These are phyloP conservation scores for Sipha flava DNA, from an alignment of 1,140 invertebrate species.

Conservation along the genomic window DNA sequence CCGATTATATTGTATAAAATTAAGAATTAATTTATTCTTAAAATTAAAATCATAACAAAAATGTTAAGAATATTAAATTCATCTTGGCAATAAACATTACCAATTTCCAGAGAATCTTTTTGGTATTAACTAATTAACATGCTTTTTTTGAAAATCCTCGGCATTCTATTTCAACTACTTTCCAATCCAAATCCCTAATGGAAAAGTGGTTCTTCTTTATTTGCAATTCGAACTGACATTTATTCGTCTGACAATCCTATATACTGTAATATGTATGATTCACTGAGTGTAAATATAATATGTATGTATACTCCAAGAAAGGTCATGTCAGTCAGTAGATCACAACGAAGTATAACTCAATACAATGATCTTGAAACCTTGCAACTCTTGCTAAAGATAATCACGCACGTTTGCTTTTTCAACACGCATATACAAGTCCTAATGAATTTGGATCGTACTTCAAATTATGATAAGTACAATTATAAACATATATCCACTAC, in stretches of 20 bases:
- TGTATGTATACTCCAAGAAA: not conserved
- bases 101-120: too few species aligned
- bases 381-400: not conserved
- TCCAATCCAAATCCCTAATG: not conserved
- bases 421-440: not conserved
- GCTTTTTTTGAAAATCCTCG: not conserved
- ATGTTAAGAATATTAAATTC: too few species aligned
- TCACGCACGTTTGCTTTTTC: not conserved
- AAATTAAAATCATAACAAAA: too few species aligned
- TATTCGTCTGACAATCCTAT: not conserved
- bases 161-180: conserved; percentile 2
- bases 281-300: not conserved
- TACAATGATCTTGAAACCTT: not conserved
- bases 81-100: too few species aligned
- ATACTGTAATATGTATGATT: not conserved
- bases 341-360: not conserved
- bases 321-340: conserved; percentile 29
- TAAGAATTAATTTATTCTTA: too few species aligned
- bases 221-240: not conserved
- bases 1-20: too few species aligned
- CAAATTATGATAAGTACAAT: too few species aligned
- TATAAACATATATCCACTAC: not conserved
- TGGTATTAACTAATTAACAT: not conserved
- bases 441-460: not conserved
- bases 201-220: conserved; percentile 19